These are phyloP conservation scores for Orthosia gracilis DNA, from an alignment of 2,888 invertebrate species.

Conservation along the genomic window DNA sequence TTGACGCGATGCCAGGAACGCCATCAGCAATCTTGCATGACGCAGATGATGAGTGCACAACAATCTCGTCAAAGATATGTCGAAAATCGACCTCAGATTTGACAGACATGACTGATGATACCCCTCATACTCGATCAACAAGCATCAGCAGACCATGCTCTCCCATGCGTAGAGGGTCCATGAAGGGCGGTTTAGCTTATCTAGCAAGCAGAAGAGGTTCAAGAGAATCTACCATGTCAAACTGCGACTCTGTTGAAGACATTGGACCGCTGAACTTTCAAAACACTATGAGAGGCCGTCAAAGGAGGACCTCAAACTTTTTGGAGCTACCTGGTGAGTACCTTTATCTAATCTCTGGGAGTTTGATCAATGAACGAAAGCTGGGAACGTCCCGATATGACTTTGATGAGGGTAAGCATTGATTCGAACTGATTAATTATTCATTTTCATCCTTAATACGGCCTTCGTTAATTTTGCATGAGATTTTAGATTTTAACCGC, in stretches of 20 bases:
- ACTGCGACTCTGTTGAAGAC: conserved; percentile 93
- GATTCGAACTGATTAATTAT: conserved; percentile 57
- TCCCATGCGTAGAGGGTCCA: conserved; percentile 93
- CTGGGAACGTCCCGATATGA: conserved; percentile 29
- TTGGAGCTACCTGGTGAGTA: conserved; percentile 95
- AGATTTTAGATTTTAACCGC: conserved; percentile 16
- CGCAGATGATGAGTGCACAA: conserved; percentile 87
- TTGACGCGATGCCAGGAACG: conserved; percentile 84
- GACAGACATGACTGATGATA: conserved; percentile 91
- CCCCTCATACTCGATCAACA: conserved; percentile 92
- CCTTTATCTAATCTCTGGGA: conserved; percentile 34
- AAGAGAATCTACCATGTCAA: conserved; percentile 94
- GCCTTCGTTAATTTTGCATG: conserved; percentile 40
- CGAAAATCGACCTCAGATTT: conserved; percentile 95
- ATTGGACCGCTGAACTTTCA: conserved; percentile 96
- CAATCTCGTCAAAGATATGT: conserved; percentile 89
- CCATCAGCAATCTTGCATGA: conserved; percentile 84
- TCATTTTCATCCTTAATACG: conserved; percentile 46
- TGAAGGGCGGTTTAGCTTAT: conserved; percentile 94
- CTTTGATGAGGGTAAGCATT: conserved; percentile 59
- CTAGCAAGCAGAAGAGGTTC: conserved; percentile 97
- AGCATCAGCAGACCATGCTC: conserved; percentile 92
- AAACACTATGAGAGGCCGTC: conserved; percentile 94
- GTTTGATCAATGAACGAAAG: conserved; percentile 30
- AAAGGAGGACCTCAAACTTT: conserved; percentile 96